Percentiles rank a stretch among this genome's conserved stretches.
phyloP scores from a whole-genome alignment of 2,113 vertebrate species.

The Potamarius usumacintae region DNA sequence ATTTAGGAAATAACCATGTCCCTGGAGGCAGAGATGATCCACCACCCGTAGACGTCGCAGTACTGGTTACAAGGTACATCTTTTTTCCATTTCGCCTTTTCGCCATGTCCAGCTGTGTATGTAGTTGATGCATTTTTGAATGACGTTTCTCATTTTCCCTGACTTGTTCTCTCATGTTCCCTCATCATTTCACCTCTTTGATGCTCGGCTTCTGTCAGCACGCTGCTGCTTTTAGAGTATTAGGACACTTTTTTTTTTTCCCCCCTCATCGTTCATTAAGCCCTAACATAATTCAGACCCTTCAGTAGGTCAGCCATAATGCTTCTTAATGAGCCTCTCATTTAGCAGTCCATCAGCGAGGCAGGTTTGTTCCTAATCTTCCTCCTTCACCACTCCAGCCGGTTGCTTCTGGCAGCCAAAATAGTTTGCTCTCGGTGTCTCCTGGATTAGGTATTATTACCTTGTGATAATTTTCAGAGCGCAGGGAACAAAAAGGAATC shows the following conservation, averaged over 20 bases:
- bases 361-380: slow-evolving; percentile 53
- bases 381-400: slow-evolving; percentile 35
- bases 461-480: slow-evolving; percentile 51
- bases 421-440: slow-evolving; percentile 55
- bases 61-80: slow-evolving; percentile 91
- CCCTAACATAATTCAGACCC: slow-evolving; percentile 35
- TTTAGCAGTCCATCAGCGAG: slow-evolving; percentile 50
- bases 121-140: not conserved
- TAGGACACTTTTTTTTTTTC: slow-evolving; percentile 9
- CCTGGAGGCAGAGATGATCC: slow-evolving; percentile 84
- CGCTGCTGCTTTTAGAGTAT: slow-evolving; percentile 14
- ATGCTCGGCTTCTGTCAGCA: slow-evolving; percentile 33
- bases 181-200: slow-evolving; percentile 28
- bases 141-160: not conserved
- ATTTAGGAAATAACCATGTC: slow-evolving; percentile 88
- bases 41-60: slow-evolving; percentile 86
- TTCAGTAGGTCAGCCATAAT: slow-evolving; percentile 29
- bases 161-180: not conserved
- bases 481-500: slow-evolving; percentile 50
- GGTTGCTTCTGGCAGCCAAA: slow-evolving; percentile 42
- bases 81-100: not conserved
- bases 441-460: slow-evolving; percentile 62
- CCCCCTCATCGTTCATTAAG: slow-evolving; percentile 6
- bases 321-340: slow-evolving; percentile 38
- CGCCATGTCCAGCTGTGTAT: not conserved